These are phyloP conservation scores for Rhynchopsitta pachyrhyncha DNA, from an alignment of 2,113 vertebrate species.

Conservation along the genomic window DNA sequence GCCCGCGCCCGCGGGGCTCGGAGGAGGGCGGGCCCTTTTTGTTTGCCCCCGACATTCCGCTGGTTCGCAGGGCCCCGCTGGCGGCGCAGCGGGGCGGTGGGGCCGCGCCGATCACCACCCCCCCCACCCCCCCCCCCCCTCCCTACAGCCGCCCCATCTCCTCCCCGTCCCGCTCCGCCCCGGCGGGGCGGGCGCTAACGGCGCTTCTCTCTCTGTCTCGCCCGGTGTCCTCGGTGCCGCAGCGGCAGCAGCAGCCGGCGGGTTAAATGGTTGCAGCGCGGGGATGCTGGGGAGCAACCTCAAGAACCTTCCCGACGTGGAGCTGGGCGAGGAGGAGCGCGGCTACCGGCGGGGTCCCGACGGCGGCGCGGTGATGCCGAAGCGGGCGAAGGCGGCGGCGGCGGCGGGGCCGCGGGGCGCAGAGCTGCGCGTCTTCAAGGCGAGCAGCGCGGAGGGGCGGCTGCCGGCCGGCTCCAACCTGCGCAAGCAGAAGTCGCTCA, in stretches of 20 bases:
- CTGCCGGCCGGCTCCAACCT: slow-evolving; percentile 78
- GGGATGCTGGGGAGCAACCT: slow-evolving; percentile 88
- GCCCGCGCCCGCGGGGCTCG: not conserved
- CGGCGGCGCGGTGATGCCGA: slow-evolving; percentile 80
- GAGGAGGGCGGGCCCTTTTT: slow-evolving; percentile 21
- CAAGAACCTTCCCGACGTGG: slow-evolving; percentile 79
- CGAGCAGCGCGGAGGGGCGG: slow-evolving; percentile 79
- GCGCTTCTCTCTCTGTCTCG: slow-evolving; percentile 23
- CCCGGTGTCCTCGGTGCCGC: not conserved
- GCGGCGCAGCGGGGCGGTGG: not conserved
- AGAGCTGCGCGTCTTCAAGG: slow-evolving; percentile 89
- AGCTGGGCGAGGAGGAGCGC: slow-evolving; percentile 76
- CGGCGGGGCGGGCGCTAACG: slow-evolving; percentile 15
- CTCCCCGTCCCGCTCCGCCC: not conserved
- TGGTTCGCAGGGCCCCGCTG: slow-evolving; percentile 15
- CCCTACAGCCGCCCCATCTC: not conserved
- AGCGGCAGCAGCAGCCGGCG: slow-evolving; percentile 71
- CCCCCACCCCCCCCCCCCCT: too few species aligned
- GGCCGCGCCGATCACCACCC: not conserved
- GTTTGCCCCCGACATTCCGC: slow-evolving; percentile 27
- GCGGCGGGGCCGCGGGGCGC: slow-evolving; percentile 66
- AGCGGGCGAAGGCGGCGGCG: slow-evolving; percentile 75
- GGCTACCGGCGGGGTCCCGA: slow-evolving; percentile 21
- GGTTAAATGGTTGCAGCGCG: slow-evolving; percentile 83
- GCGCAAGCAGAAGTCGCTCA: slow-evolving; percentile 91